Conservation (phyloP, 2,113 vertebrate genomes). For the Syngnathus scovelli region DNA sequence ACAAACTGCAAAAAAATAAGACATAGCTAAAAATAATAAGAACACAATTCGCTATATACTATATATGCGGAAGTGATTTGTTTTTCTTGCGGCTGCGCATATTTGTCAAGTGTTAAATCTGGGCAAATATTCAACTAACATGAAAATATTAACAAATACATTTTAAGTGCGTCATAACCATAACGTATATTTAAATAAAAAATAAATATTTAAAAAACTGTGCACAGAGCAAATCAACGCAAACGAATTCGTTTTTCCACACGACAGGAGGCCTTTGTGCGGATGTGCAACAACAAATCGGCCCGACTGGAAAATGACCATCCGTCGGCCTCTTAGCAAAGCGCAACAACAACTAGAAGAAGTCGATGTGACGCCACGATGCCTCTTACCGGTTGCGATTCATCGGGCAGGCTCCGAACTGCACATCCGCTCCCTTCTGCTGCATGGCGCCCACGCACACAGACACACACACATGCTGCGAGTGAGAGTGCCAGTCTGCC, state of each 20-base stretch:
- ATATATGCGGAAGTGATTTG: no score
- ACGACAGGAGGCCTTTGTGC: no score
- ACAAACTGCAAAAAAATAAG: no score
- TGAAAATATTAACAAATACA: no score
- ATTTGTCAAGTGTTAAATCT: no score
- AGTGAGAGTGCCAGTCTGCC: constrained; percentile 34
- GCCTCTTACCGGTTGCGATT: constrained; percentile 4
- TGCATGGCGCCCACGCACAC: neutral
- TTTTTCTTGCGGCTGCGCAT: no score
- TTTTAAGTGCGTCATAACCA: neutral
- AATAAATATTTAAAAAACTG: neutral
- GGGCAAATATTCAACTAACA: no score
- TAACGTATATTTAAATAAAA: neutral
- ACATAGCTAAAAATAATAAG: no score
- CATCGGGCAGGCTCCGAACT: constrained; percentile 8
- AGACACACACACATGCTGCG: neutral
- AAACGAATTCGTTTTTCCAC: no score
- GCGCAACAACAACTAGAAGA: neutral
- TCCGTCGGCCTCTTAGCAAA: neutral
- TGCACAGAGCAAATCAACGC: no score
- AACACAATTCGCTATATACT: no score
- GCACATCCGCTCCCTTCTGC: constrained; percentile 5
- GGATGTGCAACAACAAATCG: neutral
- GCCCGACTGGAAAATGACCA: neutral
- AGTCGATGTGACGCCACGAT: constrained; percentile 4